Percentiles rank a stretch among this genome's conserved stretches.
Conservation (phyloP, 2,888 invertebrate species). For the Oxystoma pomonae region DNA sequence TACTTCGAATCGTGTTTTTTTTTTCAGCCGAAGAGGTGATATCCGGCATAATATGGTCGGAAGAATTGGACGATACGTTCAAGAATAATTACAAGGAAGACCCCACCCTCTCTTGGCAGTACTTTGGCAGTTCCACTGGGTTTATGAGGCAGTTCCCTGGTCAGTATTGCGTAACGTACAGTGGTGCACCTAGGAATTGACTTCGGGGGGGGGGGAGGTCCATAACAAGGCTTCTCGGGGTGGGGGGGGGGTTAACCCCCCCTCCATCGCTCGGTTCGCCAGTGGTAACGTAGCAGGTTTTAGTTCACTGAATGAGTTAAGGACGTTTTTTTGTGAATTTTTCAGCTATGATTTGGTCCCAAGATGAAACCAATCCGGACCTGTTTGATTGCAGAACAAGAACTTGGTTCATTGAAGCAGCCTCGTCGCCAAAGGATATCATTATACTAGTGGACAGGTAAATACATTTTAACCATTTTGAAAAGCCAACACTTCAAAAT, state of each 20-base stretch:
- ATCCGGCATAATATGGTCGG: slow-evolving; percentile 94
- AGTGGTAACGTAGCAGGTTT: too few relatives aligned
- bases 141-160: slow-evolving; percentile 97
- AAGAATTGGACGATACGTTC: slow-evolving; percentile 86
- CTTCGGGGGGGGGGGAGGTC: too few relatives aligned
- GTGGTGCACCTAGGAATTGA: not conserved
- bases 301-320: too few relatives aligned
- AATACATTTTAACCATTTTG: too few relatives aligned
- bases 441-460: slow-evolving; percentile 61
- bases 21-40: slow-evolving; percentile 75
- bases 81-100: slow-evolving; percentile 80
- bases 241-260: too few relatives aligned
- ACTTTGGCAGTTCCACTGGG: slow-evolving; percentile 95
- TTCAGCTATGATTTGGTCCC: slow-evolving; percentile 74
- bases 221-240: not conserved
- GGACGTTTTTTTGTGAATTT: too few relatives aligned
- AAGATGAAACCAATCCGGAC: slow-evolving; percentile 68
- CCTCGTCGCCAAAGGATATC: slow-evolving; percentile 94
- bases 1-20: not conserved
- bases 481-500: too few relatives aligned
- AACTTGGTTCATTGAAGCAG: slow-evolving; percentile 97
- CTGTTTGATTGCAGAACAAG: slow-evolving; percentile 93
- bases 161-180: slow-evolving; percentile 40
- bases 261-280: too few relatives aligned
- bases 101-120: slow-evolving; percentile 93